Conservation (phyloP, 2,113 vertebrate genomes). For the Ammodytes marinus region DNA sequence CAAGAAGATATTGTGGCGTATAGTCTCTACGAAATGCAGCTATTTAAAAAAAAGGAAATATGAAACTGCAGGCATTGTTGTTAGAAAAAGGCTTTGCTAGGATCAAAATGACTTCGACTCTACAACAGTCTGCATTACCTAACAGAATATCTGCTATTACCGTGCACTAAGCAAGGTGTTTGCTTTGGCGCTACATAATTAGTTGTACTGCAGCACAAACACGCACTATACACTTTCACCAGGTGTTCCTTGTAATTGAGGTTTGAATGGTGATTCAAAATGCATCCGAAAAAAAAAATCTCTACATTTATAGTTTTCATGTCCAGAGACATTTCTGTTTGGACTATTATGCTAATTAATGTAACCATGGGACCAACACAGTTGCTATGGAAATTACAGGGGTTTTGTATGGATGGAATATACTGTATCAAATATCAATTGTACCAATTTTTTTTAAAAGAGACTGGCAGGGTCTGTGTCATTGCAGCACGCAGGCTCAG, state of each 20-base stretch:
- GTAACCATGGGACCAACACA: conserved; percentile 43
- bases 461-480: neutral
- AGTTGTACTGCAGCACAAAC: conserved; percentile 2
- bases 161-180: conserved; percentile 15
- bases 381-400: conserved; percentile 60
- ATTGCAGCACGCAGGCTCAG: neutral
- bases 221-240: conserved; percentile 6
- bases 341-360: conserved; percentile 37
- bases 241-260: neutral
- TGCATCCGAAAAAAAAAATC: too few relatives aligned
- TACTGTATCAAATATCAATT: neutral
- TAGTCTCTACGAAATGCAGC: neutral
- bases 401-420: neutral
- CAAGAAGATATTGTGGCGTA: conserved; percentile 3
- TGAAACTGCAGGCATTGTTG: neutral
- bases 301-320: conserved; percentile 42
- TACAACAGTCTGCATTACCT: neutral
- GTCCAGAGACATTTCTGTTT: conserved; percentile 20
- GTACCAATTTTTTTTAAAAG: neutral
- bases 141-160: conserved; percentile 24
- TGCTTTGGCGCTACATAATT: conserved; percentile 20
- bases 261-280: neutral
- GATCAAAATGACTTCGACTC: neutral
- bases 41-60: neutral
- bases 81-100: neutral